These are phyloP conservation scores for Penaeus monodon DNA, from an alignment of 2,888 invertebrate species.

Conservation along the genomic window DNA sequence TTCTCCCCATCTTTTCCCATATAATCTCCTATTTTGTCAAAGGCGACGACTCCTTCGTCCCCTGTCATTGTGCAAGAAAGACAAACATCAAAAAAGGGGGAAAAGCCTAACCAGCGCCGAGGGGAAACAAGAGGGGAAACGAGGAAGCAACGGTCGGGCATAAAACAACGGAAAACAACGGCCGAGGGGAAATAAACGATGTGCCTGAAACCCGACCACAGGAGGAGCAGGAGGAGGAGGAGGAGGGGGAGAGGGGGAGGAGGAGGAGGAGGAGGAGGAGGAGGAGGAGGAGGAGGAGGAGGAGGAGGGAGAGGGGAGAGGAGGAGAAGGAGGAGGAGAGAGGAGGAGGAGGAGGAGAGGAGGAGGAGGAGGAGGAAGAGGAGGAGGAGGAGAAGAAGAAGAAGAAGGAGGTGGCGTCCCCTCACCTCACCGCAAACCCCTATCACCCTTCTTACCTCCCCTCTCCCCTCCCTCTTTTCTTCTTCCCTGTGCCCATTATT, in stretches of 20 bases:
- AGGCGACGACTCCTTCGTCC: no score
- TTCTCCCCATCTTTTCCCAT: no score
- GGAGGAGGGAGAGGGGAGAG: neutral
- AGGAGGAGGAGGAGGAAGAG: neutral
- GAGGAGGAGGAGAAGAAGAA: slow-evolving; percentile 9
- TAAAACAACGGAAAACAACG: no score
- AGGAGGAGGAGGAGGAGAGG: no score
- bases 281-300: slow-evolving; percentile 7
- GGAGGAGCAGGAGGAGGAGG: neutral
- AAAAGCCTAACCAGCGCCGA: no score
- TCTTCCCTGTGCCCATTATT: neutral
- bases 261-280: neutral
- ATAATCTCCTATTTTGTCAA: no score
- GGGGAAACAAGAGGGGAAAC: neutral
- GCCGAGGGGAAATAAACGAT: no score
- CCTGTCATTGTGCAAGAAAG: no score
- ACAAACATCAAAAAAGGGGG: no score
- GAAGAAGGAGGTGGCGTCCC: neutral
- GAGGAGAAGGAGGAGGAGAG: no score
- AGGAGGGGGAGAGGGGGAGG: neutral
- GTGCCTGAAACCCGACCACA: neutral
- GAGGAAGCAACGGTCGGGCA: no score
- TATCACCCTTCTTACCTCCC: slow-evolving; percentile 15
- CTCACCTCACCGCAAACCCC: slow-evolving; percentile 12
- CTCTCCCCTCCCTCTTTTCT: neutral